Evolutionary conservation across 2,113 vertebrate species (phyloP), one percentile per base, ranked within the genome.

Genomic region (Odontesthes bonariensis): DNA sequence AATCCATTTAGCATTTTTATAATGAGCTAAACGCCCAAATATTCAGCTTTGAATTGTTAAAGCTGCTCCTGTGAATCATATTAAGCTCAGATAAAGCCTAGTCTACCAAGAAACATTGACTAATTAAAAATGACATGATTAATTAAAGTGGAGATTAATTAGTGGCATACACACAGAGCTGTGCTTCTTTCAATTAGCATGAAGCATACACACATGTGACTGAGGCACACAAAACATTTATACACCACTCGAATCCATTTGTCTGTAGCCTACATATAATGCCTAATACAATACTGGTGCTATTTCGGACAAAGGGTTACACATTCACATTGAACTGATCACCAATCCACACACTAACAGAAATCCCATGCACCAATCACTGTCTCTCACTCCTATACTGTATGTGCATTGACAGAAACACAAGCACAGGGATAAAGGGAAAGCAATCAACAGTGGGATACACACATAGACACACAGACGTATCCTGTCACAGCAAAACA

Each of bases 121-220:
- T 92, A 91, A 92, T 92, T 92, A 92, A 92, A 92, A 92, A 89
- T 86, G 87, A 92, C 90, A 82, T 55, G 88, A 90, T 91, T 90
- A 89, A 91, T 91, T 91, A 88, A 89, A 83, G 81, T 87, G 88
- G 72, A 89, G 87, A 89, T 88, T 90, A 65, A 73, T 89, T 91
- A 86, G 89, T 46, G 60, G 77, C 68, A 44, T 66, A 62, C 53
- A 73, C 46, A 46, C 62, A 77, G 69, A 13, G 32, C 44, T 12
- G 56, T 16, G 67, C 73, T 75, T 69, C 73, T 85, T 90, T 76
- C 83, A 83, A 85, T 90, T 86, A 87, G 67, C 80, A 62, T 64
- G 66, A 86, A 6, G 38, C 59, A 55, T 5, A 3, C 67, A 69
- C 62, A 77, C 54, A 60, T 35, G 51, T 38, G 14, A 58, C 23